phyloP scores from a whole-genome alignment of 2,888 invertebrate species.

The Eristalis arbustorum region DNA sequence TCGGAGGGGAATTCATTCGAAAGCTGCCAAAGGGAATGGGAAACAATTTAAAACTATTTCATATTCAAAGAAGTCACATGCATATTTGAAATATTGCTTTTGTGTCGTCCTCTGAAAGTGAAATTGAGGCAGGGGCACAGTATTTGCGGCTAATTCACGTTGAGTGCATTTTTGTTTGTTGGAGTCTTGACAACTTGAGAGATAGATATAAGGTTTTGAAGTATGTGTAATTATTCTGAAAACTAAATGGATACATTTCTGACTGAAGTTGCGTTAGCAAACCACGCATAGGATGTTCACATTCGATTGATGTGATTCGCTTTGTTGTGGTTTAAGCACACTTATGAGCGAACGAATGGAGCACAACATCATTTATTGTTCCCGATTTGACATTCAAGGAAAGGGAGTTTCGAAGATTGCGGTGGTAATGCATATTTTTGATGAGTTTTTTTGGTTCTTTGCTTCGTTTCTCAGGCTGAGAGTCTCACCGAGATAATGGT shows the following conservation, averaged over 20 bases:
- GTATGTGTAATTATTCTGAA: not conserved
- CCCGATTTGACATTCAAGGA: too few relatives aligned
- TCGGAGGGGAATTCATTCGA: not conserved
- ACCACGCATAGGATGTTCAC: not conserved
- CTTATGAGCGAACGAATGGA: too few relatives aligned
- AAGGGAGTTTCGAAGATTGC: too few relatives aligned
- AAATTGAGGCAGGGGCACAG: not conserved
- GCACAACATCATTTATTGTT: too few relatives aligned
- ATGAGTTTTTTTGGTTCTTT: too few relatives aligned
- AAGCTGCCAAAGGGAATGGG: too few relatives aligned
- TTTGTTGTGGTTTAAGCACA: too few relatives aligned
- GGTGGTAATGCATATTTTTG: too few relatives aligned
- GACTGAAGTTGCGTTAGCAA: not conserved
- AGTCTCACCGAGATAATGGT: too few relatives aligned
- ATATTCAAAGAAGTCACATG: not conserved
- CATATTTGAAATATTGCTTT: not conserved
- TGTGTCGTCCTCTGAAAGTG: not conserved
- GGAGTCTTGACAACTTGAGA: not conserved
- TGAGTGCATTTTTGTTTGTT: not conserved
- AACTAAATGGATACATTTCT: not conserved
- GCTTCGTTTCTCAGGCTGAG: too few relatives aligned
- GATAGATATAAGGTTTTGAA: not conserved
- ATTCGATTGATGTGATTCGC: too few relatives aligned
- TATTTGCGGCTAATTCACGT: not conserved
- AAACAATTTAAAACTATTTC: not conserved